Percentiles rank a stretch among this genome's conserved stretches.
These are phyloP conservation scores for Hycleus phaleratus DNA, from an alignment of 1,140 invertebrate species.

Conservation along the genomic window DNA sequence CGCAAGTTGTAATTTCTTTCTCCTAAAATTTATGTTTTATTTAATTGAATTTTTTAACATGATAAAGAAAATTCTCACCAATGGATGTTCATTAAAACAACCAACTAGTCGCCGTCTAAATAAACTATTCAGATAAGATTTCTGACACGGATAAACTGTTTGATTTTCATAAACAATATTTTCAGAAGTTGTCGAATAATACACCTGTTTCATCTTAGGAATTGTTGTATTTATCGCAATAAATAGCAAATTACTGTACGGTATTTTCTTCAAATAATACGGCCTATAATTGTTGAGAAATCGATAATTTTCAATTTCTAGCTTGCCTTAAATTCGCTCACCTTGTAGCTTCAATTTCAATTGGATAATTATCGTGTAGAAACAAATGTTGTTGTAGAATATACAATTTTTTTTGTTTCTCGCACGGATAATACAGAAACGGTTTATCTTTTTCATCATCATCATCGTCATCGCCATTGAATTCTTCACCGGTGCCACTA, in stretches of 20 bases:
- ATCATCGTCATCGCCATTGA: slow-evolving; percentile 38
- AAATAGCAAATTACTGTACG: slow-evolving; percentile 71
- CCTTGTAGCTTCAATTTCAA: slow-evolving; percentile 21
- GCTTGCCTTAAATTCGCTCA: background rate
- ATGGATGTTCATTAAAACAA: slow-evolving; percentile 65
- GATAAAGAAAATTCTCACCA: slow-evolving; percentile 42
- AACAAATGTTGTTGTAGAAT: slow-evolving; percentile 56
- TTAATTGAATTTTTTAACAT: slow-evolving; percentile 7
- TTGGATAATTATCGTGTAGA: slow-evolving; percentile 41
- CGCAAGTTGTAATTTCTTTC: slow-evolving; percentile 47
- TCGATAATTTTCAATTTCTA: too few relatives aligned
- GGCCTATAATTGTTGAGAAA: slow-evolving; percentile 46
- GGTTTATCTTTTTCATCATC: slow-evolving; percentile 32
- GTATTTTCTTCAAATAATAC: slow-evolving; percentile 62
- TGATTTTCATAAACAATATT: slow-evolving; percentile 41
- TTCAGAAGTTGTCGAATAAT: slow-evolving; percentile 40
- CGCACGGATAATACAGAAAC: slow-evolving; percentile 47
- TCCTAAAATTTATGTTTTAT: slow-evolving; percentile 38
- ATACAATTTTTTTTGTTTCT: slow-evolving; percentile 57
- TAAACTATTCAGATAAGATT: slow-evolving; percentile 60
- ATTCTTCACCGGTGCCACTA: slow-evolving; percentile 18
- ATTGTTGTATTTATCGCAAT: slow-evolving; percentile 58
- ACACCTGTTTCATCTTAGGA: background rate
- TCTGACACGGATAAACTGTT: slow-evolving; percentile 58
- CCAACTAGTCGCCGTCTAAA: slow-evolving; percentile 56